Conservation (phyloP, 2,888 invertebrate species). For the Phanerotoma sp. region DNA sequence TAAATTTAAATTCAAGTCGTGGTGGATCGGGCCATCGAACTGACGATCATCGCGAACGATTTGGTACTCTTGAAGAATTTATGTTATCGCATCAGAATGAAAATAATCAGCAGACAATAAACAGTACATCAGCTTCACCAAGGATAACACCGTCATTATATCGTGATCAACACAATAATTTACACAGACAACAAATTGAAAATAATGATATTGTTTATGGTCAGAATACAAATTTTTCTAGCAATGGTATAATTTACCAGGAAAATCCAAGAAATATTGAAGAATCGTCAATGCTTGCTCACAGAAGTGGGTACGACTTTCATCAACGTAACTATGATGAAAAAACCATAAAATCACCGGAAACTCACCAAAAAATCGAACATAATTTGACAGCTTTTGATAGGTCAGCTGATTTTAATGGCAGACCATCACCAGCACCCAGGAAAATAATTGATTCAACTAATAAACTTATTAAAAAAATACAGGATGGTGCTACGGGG, state of each 20-base stretch:
- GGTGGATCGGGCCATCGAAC: conserved; percentile 47
- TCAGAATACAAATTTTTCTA: conserved; percentile 24
- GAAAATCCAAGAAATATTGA: conserved; percentile 41
- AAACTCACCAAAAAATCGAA: not conserved
- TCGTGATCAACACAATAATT: conserved; percentile 48
- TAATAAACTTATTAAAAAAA: conserved; percentile 23
- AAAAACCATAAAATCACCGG: conserved; percentile 2
- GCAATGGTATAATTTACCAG: conserved; percentile 44
- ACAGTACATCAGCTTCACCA: conserved; percentile 35
- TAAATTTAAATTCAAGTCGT: conserved; percentile 24
- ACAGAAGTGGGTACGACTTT: not conserved
- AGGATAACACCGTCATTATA: conserved; percentile 42
- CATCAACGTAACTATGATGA: not conserved
- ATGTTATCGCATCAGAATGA: conserved; percentile 77
- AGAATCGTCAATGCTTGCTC: conserved; percentile 28
- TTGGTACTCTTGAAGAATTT: conserved; percentile 76
- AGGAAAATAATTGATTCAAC: not conserved
- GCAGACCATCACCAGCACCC: not conserved
- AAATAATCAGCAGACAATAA: conserved; percentile 61
- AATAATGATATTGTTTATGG: conserved; percentile 19
- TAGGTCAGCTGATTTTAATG: not conserved
- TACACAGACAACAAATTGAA: conserved; percentile 40
- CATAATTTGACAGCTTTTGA: not conserved
- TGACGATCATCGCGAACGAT: conserved; percentile 67
- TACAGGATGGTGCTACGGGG: conserved; percentile 27